Conservation (phyloP, 1,140 invertebrate species). For the Zaprionus taronus region DNA sequence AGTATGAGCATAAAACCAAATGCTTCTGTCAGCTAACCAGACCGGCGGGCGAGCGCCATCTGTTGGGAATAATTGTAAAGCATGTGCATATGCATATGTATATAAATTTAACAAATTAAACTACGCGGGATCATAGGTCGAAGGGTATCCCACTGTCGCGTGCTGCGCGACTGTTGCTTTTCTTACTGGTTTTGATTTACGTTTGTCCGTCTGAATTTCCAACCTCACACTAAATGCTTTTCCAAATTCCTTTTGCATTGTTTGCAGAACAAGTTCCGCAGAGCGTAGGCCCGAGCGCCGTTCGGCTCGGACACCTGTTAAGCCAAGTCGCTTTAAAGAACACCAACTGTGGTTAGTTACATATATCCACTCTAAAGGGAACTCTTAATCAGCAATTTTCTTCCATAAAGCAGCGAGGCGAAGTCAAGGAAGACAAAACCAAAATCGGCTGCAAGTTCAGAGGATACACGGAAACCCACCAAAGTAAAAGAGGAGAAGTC, state of each 20-base stretch:
- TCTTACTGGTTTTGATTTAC: not conserved
- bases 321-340: conserved; percentile 42
- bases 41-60: no score
- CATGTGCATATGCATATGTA: no score
- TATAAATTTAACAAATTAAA: no score
- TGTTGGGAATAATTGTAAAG: no score
- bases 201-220: not conserved
- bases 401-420: not conserved
- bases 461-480: not conserved
- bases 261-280: conserved; percentile 35
- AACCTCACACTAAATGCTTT: not conserved
- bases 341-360: conserved; percentile 51
- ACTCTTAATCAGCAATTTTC: not conserved
- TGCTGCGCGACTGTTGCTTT: no score
- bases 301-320: conserved; percentile 44
- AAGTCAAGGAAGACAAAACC: not conserved
- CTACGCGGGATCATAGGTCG: no score
- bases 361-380: rapidly evolving
- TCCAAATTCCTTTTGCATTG: not conserved
- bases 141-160: no score
- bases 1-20: no score
- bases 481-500: not conserved
- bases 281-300: conserved; percentile 45
- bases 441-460: not conserved
- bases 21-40: no score